Percentiles rank a stretch among this genome's conserved stretches.
Conservation (phyloP, 2,888 invertebrate species). For the Tolmerus cingulatus region DNA sequence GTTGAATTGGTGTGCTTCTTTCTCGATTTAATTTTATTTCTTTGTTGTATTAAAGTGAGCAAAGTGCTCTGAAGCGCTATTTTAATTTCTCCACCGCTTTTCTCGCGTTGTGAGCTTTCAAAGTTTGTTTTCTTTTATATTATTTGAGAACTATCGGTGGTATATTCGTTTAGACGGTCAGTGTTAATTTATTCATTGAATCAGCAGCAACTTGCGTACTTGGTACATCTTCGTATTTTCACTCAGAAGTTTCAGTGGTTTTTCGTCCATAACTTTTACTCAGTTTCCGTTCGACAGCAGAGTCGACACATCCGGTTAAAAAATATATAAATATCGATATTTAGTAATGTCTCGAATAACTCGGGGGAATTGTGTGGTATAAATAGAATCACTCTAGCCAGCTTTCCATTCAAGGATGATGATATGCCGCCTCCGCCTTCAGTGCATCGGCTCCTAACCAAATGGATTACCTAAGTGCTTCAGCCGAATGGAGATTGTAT, state of each 20-base stretch:
- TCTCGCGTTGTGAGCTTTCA: constrained; percentile 13
- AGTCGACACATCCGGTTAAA: not conserved
- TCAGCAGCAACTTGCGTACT: constrained; percentile 56
- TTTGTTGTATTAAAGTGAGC: not conserved
- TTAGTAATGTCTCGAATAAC: not conserved
- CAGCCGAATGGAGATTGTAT: not conserved
- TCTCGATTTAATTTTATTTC: not conserved
- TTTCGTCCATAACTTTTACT: not conserved
- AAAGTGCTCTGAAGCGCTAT: constrained; percentile 22
- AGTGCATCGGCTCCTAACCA: not conserved
- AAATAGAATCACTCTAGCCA: constrained; percentile 16
- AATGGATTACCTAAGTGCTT: constrained; percentile 9
- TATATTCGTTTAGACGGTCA: constrained; percentile 56
- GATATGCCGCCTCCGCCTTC: not conserved
- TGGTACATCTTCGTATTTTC: not conserved
- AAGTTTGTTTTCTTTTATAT: constrained; percentile 19
- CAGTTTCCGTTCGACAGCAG: not conserved
- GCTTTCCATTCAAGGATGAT: constrained; percentile 19
- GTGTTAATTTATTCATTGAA: constrained; percentile 64
- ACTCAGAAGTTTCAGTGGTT: not conserved
- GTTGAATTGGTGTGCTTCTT: not conserved
- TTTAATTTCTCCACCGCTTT: constrained; percentile 28
- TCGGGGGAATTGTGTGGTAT: constrained; percentile 18
- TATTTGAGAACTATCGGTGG: constrained; percentile 45
- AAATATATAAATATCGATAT: not conserved